Base-by-base conservation (phyloP, 2,113 vertebrate species). In the Dicaeum eximium region DNA sequence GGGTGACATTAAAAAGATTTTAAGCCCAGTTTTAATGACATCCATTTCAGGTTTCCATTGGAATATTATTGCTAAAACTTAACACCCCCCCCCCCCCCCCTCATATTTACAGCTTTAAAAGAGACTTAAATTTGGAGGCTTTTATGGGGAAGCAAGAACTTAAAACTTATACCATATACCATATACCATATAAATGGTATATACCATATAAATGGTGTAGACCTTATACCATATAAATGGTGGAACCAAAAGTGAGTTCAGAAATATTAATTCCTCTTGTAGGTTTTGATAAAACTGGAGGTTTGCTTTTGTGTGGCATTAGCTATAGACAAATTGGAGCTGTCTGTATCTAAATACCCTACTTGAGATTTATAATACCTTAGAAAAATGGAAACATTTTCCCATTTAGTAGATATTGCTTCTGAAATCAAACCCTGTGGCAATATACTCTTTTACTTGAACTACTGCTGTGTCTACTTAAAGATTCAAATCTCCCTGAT, bases 401-500 rank as follows among this genome's bases (percentile, higher is more conserved):
- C 47, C 17, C 48, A 47, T 80, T 93, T 79, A 77, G 60, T 78
- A 66, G 53, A 42, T 81, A 80, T 25, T 95, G 38, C 71, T 93
- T 95, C 78, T 93, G 72, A 93, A 97, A 90, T 73, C 45, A 82
- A 86, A 27, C 71, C 56, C 80, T 65, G 54, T 80, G 79, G 72
- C 72, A 91, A 67, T 30, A 66, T 65, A 54, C 22, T 51, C 7
- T 84, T 93, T 92, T 81, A 73, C 72, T 93, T 84, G 35, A 93
- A 53, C 90, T 90, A 65, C 83, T 79, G 54, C 60, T 37, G 35
- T 53, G 77, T 90, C 90, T 91, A 15, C 61, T 70, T 86, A 92
- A 86, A 93, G 80, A 94, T 92, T 96, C 80, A 75, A 90, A 92
- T 94, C 89, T 96, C 72, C 66, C 70, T 54, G 69, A 84, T 89